A percentile compares a stretch with the other conserved stretches of the same genome.
phyloP scores from a whole-genome alignment of 2,888 invertebrate species.

The Phyllotreta cruciferae region DNA sequence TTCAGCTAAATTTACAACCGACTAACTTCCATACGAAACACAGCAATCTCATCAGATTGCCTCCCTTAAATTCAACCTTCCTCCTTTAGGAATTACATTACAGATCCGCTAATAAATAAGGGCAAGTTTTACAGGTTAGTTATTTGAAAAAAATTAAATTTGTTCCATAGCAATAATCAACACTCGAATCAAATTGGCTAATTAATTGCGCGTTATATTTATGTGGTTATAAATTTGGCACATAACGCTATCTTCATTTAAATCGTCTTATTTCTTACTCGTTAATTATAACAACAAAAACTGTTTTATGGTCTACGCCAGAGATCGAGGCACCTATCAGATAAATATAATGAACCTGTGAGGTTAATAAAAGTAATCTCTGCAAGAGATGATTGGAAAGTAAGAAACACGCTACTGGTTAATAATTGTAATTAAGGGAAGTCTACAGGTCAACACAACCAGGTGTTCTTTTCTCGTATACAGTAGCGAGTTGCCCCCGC shows the following conservation, averaged over 20 bases:
- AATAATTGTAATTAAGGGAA: constrained; percentile 59
- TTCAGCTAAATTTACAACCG: constrained; percentile 25
- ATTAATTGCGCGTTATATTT: too few species aligned
- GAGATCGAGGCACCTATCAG: constrained; percentile 27
- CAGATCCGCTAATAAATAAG: too few species aligned
- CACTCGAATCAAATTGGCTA: too few species aligned
- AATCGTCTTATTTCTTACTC: not conserved
- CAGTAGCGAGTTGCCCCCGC: constrained; percentile 53
- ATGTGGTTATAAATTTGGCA: too few species aligned
- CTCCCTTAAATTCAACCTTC: not conserved
- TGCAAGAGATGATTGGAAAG: constrained; percentile 43
- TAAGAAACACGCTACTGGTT: constrained; percentile 57
- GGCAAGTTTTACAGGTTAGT: too few species aligned
- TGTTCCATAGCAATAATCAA: too few species aligned
- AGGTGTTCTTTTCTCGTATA: constrained; percentile 55
- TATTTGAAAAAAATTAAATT: too few species aligned
- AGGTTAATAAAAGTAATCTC: constrained; percentile 38
- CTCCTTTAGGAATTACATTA: too few species aligned
- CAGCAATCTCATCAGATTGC: constrained; percentile 17
- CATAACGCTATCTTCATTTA: too few species aligned
- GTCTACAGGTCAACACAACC: constrained; percentile 56
- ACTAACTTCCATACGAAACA: constrained; percentile 23
- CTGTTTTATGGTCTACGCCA: constrained; percentile 8
- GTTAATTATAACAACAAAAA: constrained; percentile 1
- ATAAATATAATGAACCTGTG: constrained; percentile 36